Percentiles rank a stretch among this genome's conserved stretches.
These are phyloP conservation scores for Melieria omissa DNA, from an alignment of 2,888 invertebrate species.

Conservation along the genomic window DNA sequence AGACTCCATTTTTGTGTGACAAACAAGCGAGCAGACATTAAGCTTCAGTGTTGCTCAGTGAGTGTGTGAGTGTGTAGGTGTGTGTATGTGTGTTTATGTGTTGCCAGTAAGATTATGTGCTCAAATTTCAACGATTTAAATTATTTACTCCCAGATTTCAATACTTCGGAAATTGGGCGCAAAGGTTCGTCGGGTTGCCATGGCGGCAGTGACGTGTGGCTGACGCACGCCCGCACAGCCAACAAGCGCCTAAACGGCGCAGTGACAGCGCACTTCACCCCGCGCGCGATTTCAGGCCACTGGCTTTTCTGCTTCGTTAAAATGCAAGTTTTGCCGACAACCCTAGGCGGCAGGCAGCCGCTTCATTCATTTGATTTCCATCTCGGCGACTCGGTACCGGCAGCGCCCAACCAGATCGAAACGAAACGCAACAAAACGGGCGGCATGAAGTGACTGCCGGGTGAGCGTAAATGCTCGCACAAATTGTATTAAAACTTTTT, in stretches of 20 bases:
- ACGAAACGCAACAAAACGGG: too few species aligned
- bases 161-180: constrained; percentile 58
- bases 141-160: constrained; percentile 61
- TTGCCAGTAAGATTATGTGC: not conserved
- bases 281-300: too few species aligned
- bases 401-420: too few species aligned
- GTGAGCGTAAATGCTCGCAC: constrained; percentile 2
- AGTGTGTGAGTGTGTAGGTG: constrained; percentile 2
- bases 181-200: constrained; percentile 42
- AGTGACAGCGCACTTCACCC: too few species aligned
- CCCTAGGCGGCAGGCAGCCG: too few species aligned
- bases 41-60: not conserved
- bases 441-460: too few species aligned
- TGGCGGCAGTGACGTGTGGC: not conserved
- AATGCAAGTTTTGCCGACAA: not conserved
- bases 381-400: too few species aligned
- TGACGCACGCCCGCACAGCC: too few species aligned
- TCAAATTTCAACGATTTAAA: constrained; percentile 54
- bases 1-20: constrained; percentile 14
- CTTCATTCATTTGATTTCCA: too few species aligned
- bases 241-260: too few species aligned
- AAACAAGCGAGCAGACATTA: not conserved
- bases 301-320: constrained; percentile 9
- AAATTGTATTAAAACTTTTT: constrained; percentile 42
- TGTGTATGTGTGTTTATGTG: not conserved